phyloP scores from a whole-genome alignment of 2,113 vertebrate genomes.

The Numida meleagris region DNA sequence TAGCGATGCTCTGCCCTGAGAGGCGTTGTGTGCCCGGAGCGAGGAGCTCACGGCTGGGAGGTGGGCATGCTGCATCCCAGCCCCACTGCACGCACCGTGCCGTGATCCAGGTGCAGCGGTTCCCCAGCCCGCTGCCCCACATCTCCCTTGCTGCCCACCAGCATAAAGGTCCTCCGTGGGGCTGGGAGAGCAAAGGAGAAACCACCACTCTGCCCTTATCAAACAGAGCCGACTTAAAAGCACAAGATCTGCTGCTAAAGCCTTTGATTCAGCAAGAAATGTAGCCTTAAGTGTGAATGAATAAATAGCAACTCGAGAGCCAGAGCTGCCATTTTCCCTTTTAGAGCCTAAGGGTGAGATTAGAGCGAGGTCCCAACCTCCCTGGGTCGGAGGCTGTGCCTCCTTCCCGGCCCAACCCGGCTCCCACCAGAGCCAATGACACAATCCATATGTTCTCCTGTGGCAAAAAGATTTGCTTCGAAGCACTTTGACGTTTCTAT shows the following conservation, averaged over 20 bases:
- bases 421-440: background rate
- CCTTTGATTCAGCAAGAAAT: background rate
- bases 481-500: background rate
- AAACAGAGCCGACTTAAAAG: background rate
- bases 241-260: background rate
- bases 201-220: background rate
- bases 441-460: background rate
- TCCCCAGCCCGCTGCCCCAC: background rate
- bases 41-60: background rate
- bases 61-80: background rate
- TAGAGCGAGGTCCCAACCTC: background rate
- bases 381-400: background rate
- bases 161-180: background rate
- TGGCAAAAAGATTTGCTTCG: background rate
- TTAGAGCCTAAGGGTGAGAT: background rate
- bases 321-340: background rate
- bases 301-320: background rate
- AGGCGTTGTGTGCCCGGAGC: background rate
- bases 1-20: background rate
- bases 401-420: no score
- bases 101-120: background rate
- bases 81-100: background rate
- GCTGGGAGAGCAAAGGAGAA: background rate
- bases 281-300: background rate
- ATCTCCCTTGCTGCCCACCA: background rate